phyloP scores from a whole-genome alignment of 35 echinoderm and acorn worm genomes.

The Heliocidaris erythrogramma region DNA sequence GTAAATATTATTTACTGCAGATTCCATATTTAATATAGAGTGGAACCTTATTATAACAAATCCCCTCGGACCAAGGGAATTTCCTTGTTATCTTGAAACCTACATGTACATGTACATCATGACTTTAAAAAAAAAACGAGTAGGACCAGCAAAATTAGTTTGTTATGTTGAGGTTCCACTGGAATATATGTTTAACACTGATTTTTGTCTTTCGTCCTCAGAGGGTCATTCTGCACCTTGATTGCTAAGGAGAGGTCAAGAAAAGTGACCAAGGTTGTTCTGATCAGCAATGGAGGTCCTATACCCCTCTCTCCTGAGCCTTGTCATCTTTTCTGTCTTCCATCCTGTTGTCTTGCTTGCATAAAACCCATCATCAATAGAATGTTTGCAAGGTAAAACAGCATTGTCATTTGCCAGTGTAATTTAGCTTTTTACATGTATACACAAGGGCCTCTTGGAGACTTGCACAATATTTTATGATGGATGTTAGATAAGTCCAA shows the following conservation, averaged over 20 bases:
- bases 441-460: not conserved
- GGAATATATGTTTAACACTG: not conserved
- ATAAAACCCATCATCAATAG: slow-evolving; percentile 74
- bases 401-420: not conserved
- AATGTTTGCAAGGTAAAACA: slow-evolving; percentile 76
- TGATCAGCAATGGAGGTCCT: slow-evolving; percentile 94
- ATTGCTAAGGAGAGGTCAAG: slow-evolving; percentile 76
- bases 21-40: too few relatives aligned
- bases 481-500: too few relatives aligned
- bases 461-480: too few relatives aligned
- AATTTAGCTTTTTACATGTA: not conserved
- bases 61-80: too few relatives aligned
- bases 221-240: slow-evolving; percentile 84
- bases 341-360: slow-evolving; percentile 70
- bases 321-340: slow-evolving; percentile 94
- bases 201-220: slow-evolving; percentile 13
- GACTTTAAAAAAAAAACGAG: too few relatives aligned
- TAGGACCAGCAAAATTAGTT: too few relatives aligned
- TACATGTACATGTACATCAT: too few relatives aligned
- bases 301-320: slow-evolving; percentile 70
- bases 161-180: too few relatives aligned
- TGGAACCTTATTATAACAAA: too few relatives aligned
- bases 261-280: slow-evolving; percentile 83
- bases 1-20: too few relatives aligned
- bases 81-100: too few relatives aligned